phyloP scores from a whole-genome alignment of 2,113 vertebrate species.

The Ailuropoda melanoleuca region DNA sequence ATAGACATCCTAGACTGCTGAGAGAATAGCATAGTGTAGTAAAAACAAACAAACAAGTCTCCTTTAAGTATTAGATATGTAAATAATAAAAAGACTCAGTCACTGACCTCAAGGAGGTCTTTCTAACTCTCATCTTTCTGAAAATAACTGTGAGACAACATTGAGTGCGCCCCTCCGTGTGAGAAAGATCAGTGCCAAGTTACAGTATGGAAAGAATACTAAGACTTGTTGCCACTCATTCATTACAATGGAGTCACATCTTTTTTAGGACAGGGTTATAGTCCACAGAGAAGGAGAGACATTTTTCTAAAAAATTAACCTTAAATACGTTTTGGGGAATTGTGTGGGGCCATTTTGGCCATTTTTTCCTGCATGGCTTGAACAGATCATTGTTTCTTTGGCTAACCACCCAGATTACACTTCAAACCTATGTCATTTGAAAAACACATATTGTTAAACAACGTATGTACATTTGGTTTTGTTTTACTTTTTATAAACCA shows the following conservation, averaged over 20 bases:
- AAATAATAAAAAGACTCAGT: not conserved
- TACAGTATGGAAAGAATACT: not conserved
- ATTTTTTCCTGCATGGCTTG: not conserved
- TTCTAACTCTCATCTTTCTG: not conserved
- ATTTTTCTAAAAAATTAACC: conserved; percentile 36
- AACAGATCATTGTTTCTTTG: conserved; percentile 15
- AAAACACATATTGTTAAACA: not conserved
- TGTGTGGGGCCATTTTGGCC: not conserved
- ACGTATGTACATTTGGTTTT: not conserved
- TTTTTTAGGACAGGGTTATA: not conserved
- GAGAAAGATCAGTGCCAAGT: not conserved
- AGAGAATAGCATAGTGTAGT: not conserved
- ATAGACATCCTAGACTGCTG: conserved; percentile 7
- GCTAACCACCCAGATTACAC: not conserved
- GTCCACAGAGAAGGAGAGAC: not conserved
- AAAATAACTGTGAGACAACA: conserved; percentile 28
- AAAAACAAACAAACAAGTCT: not conserved
- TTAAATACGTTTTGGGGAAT: not conserved
- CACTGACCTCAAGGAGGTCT: not conserved
- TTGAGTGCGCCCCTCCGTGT: not conserved
- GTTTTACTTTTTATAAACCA: not conserved
- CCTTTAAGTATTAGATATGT: not conserved
- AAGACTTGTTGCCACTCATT: not conserved
- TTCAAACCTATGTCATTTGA: not conserved
- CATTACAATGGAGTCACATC: not conserved